Percentiles rank a stretch among this genome's conserved stretches.
Conservation (phyloP, 2,888 invertebrate genomes). For the Melitaea athalia region DNA sequence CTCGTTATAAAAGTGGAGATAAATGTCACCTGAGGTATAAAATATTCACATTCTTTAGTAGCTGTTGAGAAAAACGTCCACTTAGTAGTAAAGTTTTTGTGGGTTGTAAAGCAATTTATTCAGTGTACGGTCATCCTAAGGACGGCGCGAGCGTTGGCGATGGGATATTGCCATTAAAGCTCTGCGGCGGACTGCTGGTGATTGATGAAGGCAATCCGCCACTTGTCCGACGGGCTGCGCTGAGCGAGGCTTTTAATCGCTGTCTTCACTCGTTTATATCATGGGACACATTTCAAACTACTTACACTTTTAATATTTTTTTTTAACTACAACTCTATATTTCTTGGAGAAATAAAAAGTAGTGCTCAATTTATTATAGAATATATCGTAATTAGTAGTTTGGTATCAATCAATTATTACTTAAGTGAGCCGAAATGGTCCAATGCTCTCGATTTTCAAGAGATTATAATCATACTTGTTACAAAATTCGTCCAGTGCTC, state of each 20-base stretch:
- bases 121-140: slow-evolving; percentile 3
- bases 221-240: slow-evolving; percentile 54
- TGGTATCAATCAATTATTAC: too few relatives aligned
- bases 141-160: slow-evolving; percentile 44
- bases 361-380: too few relatives aligned
- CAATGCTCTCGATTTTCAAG: too few relatives aligned
- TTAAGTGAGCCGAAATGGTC: too few relatives aligned
- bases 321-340: not conserved
- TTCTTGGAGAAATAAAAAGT: too few relatives aligned
- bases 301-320: not conserved
- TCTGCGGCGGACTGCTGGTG: slow-evolving; percentile 63
- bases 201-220: slow-evolving; percentile 77
- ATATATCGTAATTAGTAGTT: too few relatives aligned
- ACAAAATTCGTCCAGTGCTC: too few relatives aligned
- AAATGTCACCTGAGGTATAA: too few relatives aligned
- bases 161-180: slow-evolving; percentile 56
- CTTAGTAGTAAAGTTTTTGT: not conserved
- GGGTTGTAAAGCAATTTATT: slow-evolving; percentile 7
- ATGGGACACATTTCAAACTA: slow-evolving; percentile 23
- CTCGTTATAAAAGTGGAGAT: too few relatives aligned
- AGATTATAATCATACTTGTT: too few relatives aligned
- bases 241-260: slow-evolving; percentile 33
- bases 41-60: too few relatives aligned
- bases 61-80: not conserved
- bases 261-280: slow-evolving; percentile 19